Percentiles rank a stretch among this genome's conserved stretches.
These are phyloP conservation scores for Zaprionus taronus DNA, from an alignment of 1,140 invertebrate species.

Conservation along the genomic window DNA sequence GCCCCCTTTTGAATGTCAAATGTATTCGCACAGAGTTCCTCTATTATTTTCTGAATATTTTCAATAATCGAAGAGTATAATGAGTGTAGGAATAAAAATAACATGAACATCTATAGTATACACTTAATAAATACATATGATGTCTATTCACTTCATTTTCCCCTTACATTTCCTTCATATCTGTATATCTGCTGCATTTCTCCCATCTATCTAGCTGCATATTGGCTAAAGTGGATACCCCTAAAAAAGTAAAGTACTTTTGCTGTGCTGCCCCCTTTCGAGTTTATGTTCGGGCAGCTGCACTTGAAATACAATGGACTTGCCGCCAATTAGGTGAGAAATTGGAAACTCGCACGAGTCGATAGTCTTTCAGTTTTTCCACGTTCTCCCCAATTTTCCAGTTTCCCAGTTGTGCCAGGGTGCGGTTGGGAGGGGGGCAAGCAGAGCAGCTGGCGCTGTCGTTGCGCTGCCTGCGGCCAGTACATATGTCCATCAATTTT, in stretches of 20 bases:
- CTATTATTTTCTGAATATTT: too few species aligned
- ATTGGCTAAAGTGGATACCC: background rate
- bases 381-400: background rate
- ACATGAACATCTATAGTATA: too few species aligned
- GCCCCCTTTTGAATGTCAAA: too few species aligned
- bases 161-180: too few species aligned
- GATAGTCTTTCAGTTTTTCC: slow-evolving; percentile 26
- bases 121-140: too few species aligned
- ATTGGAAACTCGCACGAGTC: slow-evolving; percentile 44
- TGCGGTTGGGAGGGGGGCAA: too few species aligned
- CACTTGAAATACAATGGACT: slow-evolving; percentile 47
- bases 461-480: slow-evolving; percentile 40
- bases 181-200: too few species aligned
- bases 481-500: slow-evolving; percentile 69
- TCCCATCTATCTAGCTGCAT: background rate
- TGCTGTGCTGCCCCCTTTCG: background rate
- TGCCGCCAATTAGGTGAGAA: slow-evolving; percentile 66
- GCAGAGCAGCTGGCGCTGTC: slow-evolving; percentile 44
- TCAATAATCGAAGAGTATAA: too few species aligned
- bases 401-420: too few species aligned
- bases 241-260: background rate
- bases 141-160: too few species aligned
- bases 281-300: background rate
- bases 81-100: too few species aligned
- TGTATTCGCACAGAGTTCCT: too few species aligned